Evolutionary conservation across 2,113 vertebrate species (phyloP), one percentile per base, ranked within the genome.

Genomic region (Cyphotilapia sp.): DNA sequence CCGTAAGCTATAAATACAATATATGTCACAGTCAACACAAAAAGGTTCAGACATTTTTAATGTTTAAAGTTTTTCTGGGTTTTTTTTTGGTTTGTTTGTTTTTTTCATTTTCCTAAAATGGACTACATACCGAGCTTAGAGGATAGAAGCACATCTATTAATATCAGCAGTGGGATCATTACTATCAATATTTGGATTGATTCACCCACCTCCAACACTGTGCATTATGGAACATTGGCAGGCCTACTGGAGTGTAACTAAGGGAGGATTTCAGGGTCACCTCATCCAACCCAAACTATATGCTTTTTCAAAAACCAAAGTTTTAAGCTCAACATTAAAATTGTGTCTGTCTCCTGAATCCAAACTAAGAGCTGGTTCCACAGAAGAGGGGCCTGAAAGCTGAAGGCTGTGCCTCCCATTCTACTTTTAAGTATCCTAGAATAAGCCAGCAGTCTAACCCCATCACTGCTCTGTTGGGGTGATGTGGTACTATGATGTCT

Each of bases 41-140:
- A 61, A 61, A 61, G 57, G 29, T 61, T 61, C 9, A 6, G 57
- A 61, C 16, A 31, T 61, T 33, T 33, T 61, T 33, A 10, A 61
- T 19, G 29, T 61, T 31, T 33, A 33, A 19, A 0, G 29, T 17
- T 61, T 61, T 61, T 61, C 57, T 17, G 57, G 11, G 3, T 0
- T 4, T 16, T 9, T 45, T 56, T 59, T 59, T 29, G 7, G 24
- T 59, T 59, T 29, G 5, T 31, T 31, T 31, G 2, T 61, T 33
- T 31, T 33, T 33, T 61, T 19, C 29, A 19, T 61, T 61, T 61
- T 61, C 5, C 16, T 0, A 19, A 33, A 19, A 33, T 61, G 1
- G 57, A 31, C 27, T 61, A 3, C 14, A 61, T 61, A 61, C 14
- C 0, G 0, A 61, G 14, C 57, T 61, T 61, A 33, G 57, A 33